Evolutionary conservation across 2,888 invertebrate genomes (phyloP), one percentile per base, ranked within the genome.

Genomic region (Aricia artaxerxes): DNA sequence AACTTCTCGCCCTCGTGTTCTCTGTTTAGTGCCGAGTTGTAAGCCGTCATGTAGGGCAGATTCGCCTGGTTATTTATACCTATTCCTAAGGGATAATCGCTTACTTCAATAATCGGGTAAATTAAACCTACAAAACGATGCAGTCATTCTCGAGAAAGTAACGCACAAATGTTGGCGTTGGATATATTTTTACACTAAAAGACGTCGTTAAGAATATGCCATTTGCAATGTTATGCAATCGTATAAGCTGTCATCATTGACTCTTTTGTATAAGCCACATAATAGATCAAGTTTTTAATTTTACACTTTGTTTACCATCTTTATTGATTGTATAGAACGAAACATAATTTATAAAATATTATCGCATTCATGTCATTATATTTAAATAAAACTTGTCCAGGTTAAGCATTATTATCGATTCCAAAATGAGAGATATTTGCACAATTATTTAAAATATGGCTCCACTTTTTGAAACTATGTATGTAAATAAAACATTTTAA

Each of bases 171-270:
- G 13, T 35, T 64, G 6, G 64, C 7, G 16, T 35, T 69, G 69
- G 64, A 31, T 38, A 38, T 69, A 13, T 64, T 69, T 69, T 35
- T 11, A 13, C 35, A 64, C 64, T 31, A 11, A 64, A 64, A 11
- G 11, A 31, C 35, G 31, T 69, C 7, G 7, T 11, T 31, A 69
- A 79, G 57, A 79, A 75, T 79, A 44, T 40, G 73, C 40, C 24
- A 44, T 49, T 75, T 75, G 75, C 49, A 44, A 31, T 49, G 24
- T 75, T 44, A 3, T 24, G 49, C 38, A 16, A 72, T 69, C 35
- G 35, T 35, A 64, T 38, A 38, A 69, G 31, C 1, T 69, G 64
- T 35, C 31, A 69, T 11, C 61, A 57, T 4, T n/a, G 61, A 31
- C 11, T 31, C 9, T 64, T 7, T 64, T 24, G 24, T 31, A 64